Base-by-base conservation (phyloP, 2,797 vertebrate genomes). In the Lacerta bilineata region DNA sequence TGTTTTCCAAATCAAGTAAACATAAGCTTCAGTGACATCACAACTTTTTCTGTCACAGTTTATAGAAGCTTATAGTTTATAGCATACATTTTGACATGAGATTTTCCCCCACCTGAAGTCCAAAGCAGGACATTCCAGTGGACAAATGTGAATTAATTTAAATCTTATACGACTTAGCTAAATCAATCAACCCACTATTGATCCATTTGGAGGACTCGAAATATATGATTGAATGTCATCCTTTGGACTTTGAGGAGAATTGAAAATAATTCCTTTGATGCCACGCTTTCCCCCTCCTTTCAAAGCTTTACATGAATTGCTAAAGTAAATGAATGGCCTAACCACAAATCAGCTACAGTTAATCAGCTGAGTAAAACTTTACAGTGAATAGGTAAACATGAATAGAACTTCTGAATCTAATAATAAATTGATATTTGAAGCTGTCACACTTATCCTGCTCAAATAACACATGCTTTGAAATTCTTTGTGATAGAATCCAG, bases 361-460 rank as follows among this genome's bases (percentile, higher is more conserved):
- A 91, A 93, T 93, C 83, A 92, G 43, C 11, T 25, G 36, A 91
- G 29, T 66, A 91, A 91, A 89, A 91, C 39, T 92, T 93, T 81
- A 69, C 43, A 66, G 71, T 90, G 75, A 33, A 25, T 68, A 3
- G 8, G 25, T 71, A 89, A 88, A 50, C 85, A 82, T 85, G 66
- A 33, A 13, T 77, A 59, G n/a, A 90, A 92, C 50, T 13, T 50
- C 50, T 89, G 93, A 85, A 36, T 33, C 20, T 92, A 92, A 91
- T 91, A 41, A 69, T 39, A 86, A 50, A 29, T 59, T 82, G 46
- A 33, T 71, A 92, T 69, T 18, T 84, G 82, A 80, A 86, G 36
- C 8, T 43, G 46, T 66, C 29, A 74, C 33, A 72, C 82, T 29
- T 77, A 15, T 81, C 23, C 10, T 85, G 4, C 80, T 75, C 27